Conservation (phyloP, 2,888 invertebrate species). For the Orchesellides sinensis region DNA sequence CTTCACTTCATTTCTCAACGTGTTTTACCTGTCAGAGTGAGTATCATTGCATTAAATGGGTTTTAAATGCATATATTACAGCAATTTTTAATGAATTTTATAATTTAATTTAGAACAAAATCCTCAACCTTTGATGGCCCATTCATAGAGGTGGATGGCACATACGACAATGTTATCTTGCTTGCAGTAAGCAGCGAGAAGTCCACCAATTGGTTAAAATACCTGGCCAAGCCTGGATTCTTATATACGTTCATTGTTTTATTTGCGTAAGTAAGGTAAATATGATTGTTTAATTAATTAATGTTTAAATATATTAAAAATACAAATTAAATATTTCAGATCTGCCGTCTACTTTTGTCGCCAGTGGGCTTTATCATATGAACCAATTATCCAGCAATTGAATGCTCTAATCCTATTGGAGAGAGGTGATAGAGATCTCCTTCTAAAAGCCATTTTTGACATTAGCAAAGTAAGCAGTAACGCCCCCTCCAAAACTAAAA, state of each 20-base stretch:
- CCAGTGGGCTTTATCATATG: conserved; percentile 60
- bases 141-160: neutral
- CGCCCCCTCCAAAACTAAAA: neutral
- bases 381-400: conserved; percentile 32
- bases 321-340: conserved; percentile 3
- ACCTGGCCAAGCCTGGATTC: conserved; percentile 8
- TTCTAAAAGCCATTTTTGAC: conserved; percentile 68
- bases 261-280: conserved; percentile 3
- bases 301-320: neutral
- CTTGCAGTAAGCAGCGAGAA: neutral
- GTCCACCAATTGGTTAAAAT: neutral
- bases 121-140: conserved; percentile 22
- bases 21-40: conserved; percentile 38
- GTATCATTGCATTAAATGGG: neutral
- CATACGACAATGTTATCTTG: neutral
- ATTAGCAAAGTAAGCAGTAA: conserved; percentile 32
- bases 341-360: conserved; percentile 53
- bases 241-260: neutral
- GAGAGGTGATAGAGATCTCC: conserved; percentile 66
- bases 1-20: conserved; percentile 15
- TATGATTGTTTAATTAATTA: neutral
- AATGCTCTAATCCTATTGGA: conserved; percentile 58
- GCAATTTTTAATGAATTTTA: neutral
- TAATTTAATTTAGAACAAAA: conserved; percentile 11
- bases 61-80: neutral